These are phyloP conservation scores for Diploptera punctata DNA, from an alignment of 2,888 invertebrate species.

Conservation along the genomic window DNA sequence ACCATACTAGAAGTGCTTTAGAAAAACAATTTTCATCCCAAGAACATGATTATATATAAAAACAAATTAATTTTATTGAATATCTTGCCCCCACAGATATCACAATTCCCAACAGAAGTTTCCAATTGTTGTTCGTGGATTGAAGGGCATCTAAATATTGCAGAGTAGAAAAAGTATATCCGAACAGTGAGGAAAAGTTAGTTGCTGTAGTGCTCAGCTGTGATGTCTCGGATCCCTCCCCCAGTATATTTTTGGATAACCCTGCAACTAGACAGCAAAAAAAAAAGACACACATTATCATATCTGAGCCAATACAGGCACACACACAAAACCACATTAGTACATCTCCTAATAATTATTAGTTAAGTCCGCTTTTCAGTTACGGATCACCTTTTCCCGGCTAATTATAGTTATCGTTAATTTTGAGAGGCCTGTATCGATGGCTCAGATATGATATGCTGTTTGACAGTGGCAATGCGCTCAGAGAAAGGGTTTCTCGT, in stretches of 20 bases:
- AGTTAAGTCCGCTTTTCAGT: constrained; percentile 26
- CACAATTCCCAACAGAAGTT: not conserved
- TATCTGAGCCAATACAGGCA: constrained; percentile 63
- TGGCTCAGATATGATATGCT: constrained; percentile 69
- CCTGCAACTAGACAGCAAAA: constrained; percentile 57
- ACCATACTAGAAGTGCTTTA: not conserved
- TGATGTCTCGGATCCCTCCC: constrained; percentile 42
- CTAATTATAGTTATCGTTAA: constrained; percentile 45
- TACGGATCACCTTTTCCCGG: constrained; percentile 49
- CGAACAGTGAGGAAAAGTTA: constrained; percentile 43
- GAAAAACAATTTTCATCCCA: not conserved
- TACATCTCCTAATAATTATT: constrained; percentile 35
- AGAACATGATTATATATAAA: no score
- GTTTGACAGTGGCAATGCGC: constrained; percentile 65
- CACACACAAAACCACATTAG: constrained; percentile 35
- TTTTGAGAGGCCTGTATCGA: constrained; percentile 51
- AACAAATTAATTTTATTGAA: not conserved
- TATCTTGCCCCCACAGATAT: not conserved
- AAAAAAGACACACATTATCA: constrained; percentile 53
- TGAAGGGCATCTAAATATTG: constrained; percentile 5
- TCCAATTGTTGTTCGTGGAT: not conserved
- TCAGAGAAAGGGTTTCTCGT: not conserved
- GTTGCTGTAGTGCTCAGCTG: constrained; percentile 39
- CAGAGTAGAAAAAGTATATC: constrained; percentile 14
- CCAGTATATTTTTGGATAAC: constrained; percentile 58